A percentile compares a stretch with the other conserved stretches of the same genome.
phyloP scores from a whole-genome alignment of 2,797 vertebrate genomes.

The Centropyge bicolor region DNA sequence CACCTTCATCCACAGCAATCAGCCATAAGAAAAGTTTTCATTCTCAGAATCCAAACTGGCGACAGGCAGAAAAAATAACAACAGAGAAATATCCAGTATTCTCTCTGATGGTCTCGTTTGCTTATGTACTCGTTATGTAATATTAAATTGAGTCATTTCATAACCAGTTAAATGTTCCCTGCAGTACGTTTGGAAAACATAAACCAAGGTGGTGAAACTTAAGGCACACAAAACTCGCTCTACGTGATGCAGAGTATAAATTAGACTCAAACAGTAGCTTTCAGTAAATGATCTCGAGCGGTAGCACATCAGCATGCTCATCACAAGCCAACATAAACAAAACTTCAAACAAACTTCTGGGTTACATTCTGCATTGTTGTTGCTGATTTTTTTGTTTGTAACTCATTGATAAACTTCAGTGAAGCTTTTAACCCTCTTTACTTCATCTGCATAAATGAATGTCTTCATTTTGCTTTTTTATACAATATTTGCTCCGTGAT shows the following conservation, averaged over 20 bases:
- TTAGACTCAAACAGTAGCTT: neutral
- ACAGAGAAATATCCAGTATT: too few species aligned
- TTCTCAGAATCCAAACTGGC: too few species aligned
- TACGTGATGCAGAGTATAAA: constrained; percentile 2
- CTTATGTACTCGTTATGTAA: too few species aligned
- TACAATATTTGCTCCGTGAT: constrained; percentile 36
- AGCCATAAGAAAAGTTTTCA: too few species aligned
- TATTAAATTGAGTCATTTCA: too few species aligned
- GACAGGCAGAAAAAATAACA: too few species aligned
- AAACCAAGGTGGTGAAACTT: neutral
- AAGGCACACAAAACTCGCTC: constrained; percentile 17
- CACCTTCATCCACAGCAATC: too few species aligned
- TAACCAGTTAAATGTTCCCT: too few species aligned
- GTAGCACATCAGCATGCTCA: constrained; percentile 31
- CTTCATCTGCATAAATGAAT: constrained; percentile 36
- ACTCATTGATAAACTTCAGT: constrained; percentile 19
- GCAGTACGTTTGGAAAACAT: neutral
- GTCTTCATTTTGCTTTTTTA: constrained; percentile 44
- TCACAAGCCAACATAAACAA: constrained; percentile 2
- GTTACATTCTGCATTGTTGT: constrained; percentile 12
- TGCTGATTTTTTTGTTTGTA: constrained; percentile 9
- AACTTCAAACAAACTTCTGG: neutral
- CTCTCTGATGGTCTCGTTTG: too few species aligned
- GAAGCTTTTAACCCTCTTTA: constrained; percentile 4
- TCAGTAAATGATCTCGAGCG: neutral